Evolutionary conservation across 2,888 invertebrate species (phyloP).

Genomic region (Tethea ocularis): DNA sequence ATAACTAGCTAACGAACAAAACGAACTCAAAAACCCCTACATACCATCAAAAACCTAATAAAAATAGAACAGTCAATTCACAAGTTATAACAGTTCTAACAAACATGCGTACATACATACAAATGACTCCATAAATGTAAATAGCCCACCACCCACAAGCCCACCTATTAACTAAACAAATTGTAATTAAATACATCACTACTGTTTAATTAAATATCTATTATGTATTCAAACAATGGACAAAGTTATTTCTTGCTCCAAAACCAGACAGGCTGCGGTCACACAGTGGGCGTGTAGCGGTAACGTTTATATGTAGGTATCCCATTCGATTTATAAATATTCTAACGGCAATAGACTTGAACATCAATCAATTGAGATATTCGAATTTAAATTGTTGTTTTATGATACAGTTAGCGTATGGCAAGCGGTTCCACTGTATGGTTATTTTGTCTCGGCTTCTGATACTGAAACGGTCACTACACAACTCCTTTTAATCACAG

Average conservation of each 20-base stretch:
- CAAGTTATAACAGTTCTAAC: not conserved
- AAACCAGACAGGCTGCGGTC: slow-evolving; percentile 4
- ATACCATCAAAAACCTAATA: no score
- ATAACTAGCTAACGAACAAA: no score
- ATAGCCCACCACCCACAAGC: slow-evolving; percentile 22
- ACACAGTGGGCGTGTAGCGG: slow-evolving; percentile 14
- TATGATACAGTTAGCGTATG: no score
- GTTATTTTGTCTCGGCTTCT: no score
- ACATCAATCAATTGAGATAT: slow-evolving; percentile 1
- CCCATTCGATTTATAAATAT: not conserved
- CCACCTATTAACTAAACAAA: slow-evolving; percentile 56
- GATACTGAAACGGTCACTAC: no score
- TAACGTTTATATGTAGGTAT: not conserved
- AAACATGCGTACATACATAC: slow-evolving; percentile 8
- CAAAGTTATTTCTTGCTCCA: slow-evolving; percentile 17
- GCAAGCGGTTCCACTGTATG: no score
- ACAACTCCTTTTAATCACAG: no score
- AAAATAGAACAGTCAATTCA: not conserved
- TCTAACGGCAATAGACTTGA: not conserved
- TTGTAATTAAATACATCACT: slow-evolving; percentile 59
- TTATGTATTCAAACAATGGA: slow-evolving; percentile 50
- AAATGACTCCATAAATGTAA: slow-evolving; percentile 23
- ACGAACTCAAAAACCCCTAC: no score
- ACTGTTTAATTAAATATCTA: slow-evolving; percentile 53
- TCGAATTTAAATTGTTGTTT: not conserved